A percentile compares a stretch with the other conserved stretches of the same genome.
phyloP scores from a whole-genome alignment of 1,140 invertebrate species.

The Microvelia longipes region DNA sequence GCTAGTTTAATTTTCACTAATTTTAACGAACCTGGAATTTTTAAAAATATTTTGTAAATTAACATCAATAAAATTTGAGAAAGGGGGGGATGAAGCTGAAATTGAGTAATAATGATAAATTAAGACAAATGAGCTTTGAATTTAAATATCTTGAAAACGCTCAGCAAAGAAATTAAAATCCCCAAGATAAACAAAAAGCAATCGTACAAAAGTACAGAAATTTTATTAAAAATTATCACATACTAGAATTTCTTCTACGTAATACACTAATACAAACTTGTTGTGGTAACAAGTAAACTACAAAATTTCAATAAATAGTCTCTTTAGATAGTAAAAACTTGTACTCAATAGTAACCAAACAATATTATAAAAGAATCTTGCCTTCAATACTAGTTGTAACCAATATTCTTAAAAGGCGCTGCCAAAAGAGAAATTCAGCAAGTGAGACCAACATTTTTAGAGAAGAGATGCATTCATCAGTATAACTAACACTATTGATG shows the following conservation, averaged over 20 bases:
- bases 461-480: no score
- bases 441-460: no score
- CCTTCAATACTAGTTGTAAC: no score
- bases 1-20: slow-evolving; percentile 53
- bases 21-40: slow-evolving; percentile 43
- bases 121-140: neutral
- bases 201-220: no score
- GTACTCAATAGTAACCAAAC: neutral
- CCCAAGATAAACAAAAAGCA: neutral
- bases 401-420: no score
- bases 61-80: neutral
- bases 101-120: neutral
- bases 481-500: no score
- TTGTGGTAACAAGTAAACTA: no score
- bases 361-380: no score
- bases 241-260: no score
- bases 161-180: neutral
- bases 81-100: neutral
- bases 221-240: no score
- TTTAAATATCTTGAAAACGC: neutral
- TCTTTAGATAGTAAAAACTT: neutral
- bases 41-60: slow-evolving; percentile 7
- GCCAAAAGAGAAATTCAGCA: no score
- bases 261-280: no score
- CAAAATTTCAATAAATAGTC: neutral